These are phyloP conservation scores for Hoplodrina ambigua DNA, from an alignment of 2,888 invertebrate species.

Conservation along the genomic window DNA sequence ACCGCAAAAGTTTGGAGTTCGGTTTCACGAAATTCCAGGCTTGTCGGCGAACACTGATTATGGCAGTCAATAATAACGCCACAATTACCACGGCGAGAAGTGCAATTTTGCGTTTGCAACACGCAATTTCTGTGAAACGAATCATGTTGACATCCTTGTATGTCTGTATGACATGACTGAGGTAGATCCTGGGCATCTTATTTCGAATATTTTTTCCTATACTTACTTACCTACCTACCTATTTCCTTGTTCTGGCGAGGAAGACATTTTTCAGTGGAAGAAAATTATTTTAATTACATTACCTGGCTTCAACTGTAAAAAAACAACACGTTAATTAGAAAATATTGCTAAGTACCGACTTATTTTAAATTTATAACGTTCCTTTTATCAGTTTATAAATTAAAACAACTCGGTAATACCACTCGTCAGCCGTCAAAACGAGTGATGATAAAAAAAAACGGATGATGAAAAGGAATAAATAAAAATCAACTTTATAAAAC, in stretches of 20 bases:
- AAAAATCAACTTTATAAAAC: constrained; percentile 64
- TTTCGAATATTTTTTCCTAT: constrained; percentile 21
- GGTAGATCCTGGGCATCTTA: constrained; percentile 39
- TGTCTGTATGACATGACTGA: constrained; percentile 25
- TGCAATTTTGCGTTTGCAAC: constrained; percentile 69
- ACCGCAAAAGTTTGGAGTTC: constrained; percentile 30
- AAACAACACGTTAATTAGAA: constrained; percentile 40
- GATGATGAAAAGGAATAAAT: constrained; percentile 61
- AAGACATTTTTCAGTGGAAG: not conserved
- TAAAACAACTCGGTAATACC: constrained; percentile 50
- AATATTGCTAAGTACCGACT: constrained; percentile 18
- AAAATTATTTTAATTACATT: constrained; percentile 5
- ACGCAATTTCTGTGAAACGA: constrained; percentile 74
- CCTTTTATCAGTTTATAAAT: constrained; percentile 58
- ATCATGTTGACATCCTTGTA: constrained; percentile 68
- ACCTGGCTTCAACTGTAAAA: constrained; percentile 45
- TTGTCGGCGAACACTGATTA: constrained; percentile 59
- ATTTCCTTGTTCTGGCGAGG: constrained; percentile 16
- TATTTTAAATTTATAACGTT: constrained; percentile 17
- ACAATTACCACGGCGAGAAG: constrained; percentile 65
- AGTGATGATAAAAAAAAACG: constrained; percentile 61
- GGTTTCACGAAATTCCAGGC: constrained; percentile 53
- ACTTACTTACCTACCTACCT: constrained; percentile 31
- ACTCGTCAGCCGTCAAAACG: constrained; percentile 65
- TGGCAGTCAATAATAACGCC: constrained; percentile 60